Base-by-base conservation (phyloP, 2,888 invertebrate species). In the Xylocampa areola region DNA sequence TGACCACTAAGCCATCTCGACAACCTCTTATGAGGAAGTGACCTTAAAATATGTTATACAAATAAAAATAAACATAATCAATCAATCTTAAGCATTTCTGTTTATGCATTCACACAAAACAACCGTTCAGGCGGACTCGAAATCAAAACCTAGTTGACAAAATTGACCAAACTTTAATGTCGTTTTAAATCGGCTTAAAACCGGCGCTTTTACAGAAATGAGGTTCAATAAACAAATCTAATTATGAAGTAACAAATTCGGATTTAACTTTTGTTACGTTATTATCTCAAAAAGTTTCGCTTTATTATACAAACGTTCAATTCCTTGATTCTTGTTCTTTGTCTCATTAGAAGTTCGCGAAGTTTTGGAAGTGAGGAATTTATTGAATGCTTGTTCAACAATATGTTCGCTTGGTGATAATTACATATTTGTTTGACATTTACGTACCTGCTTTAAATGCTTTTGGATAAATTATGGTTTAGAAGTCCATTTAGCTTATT, bases 201-300 rank as follows among this genome's bases (percentile, higher is more conserved):
- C 39, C 35, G 49, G 57, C 47, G 49, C 45, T 63, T 68, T 68
- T 54, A 49, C 44, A 37, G 52, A 58, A 68, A 54, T 25, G 50
- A 55, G 49, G 54, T 29, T 45, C 50, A 68, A 63, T 76, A 72
- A 71, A 72, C 68, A 67, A 75, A 72, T 72, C 53, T 62, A 60
- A 76, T 73, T 53, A 53, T 52, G 54, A 52, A 60, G 50, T 40
- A 64, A 58, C 47, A 52, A 64, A 64, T 73, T 68, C 19, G 47
- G 39, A 73, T 73, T 68, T 41, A 73, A 73, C 64, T 73, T 73
- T 68, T 59, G 57, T 64, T 62, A 39, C 44, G 29, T 57, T 66
- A 63, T 70, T 67, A 67, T 70, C 50, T 58, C 32, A 14, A 19
- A 52, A 64, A 63, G 47, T 61, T 61, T 37, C 17, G 10, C 30